Percentiles rank a stretch among this genome's conserved stretches.
Evolutionary conservation across 2,113 vertebrate species (phyloP).

Genomic region (Lagopus leucura): DNA sequence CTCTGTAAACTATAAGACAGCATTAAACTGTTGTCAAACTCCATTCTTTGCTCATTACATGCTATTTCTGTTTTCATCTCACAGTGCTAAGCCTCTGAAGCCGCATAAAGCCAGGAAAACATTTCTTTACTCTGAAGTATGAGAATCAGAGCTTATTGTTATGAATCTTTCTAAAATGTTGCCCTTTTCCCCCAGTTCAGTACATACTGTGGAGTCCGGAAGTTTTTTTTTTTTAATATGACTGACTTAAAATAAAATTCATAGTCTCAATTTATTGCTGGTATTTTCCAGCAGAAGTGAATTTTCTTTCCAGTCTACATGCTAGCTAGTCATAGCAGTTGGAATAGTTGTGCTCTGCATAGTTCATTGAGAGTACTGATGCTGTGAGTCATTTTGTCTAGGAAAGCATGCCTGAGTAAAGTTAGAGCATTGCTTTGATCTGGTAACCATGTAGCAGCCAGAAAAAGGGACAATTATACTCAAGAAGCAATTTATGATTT

Average conservation of each 20-base stretch:
- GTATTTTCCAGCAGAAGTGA: not conserved
- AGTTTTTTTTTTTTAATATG: not conserved
- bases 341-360: not conserved
- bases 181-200: not conserved
- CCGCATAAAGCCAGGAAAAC: not conserved
- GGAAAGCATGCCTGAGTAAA: not conserved
- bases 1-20: not conserved
- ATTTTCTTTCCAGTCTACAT: not conserved
- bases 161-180: not conserved
- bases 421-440: not conserved
- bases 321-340: not conserved
- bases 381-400: not conserved
- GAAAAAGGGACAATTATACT: not conserved
- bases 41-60: not conserved
- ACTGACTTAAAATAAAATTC: not conserved
- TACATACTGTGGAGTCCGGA: not conserved
- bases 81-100: not conserved
- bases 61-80: not conserved
- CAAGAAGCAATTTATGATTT: not conserved
- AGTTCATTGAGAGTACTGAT: not conserved
- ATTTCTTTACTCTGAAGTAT: not conserved
- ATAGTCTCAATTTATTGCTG: not conserved
- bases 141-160: not conserved
- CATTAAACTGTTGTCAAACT: not conserved
- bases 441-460: not conserved